phyloP scores from a whole-genome alignment of 2,888 invertebrate species.

The Alloplasta piceator region DNA sequence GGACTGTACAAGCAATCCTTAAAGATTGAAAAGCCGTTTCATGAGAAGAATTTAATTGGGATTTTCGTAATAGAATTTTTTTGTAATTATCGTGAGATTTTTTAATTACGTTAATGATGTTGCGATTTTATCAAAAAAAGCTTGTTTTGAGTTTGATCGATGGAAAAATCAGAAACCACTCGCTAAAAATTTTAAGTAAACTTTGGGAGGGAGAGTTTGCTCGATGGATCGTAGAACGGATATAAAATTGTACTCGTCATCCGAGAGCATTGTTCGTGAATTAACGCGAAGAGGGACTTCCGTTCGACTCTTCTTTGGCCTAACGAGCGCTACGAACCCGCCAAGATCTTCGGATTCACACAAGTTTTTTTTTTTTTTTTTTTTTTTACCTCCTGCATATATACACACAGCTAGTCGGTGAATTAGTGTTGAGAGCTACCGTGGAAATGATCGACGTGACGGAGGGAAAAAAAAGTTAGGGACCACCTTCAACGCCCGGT shows the following conservation, averaged over 20 bases:
- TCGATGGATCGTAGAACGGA: slow-evolving; percentile 29
- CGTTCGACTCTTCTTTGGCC: slow-evolving; percentile 51
- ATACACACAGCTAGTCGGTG: background rate
- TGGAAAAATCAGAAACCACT: no score
- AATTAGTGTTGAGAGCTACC: slow-evolving; percentile 14
- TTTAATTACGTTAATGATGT: no score
- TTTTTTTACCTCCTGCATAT: background rate
- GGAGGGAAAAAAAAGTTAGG: slow-evolving; percentile 33
- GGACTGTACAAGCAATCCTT: no score
- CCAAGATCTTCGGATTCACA: slow-evolving; percentile 33
- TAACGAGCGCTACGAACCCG: slow-evolving; percentile 46
- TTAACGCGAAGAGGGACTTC: slow-evolving; percentile 54
- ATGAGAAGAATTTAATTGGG: no score
- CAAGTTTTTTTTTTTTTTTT: slow-evolving; percentile 3
- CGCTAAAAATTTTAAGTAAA: no score
- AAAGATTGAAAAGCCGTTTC: no score
- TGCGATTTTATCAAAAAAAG: no score
- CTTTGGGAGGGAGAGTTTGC: background rate
- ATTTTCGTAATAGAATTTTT: no score
- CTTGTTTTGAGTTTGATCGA: no score
- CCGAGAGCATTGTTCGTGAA: slow-evolving; percentile 51
- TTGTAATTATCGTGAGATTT: no score
- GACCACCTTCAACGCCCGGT: slow-evolving; percentile 51
- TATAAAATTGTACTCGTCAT: slow-evolving; percentile 47
- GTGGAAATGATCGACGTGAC: slow-evolving; percentile 9